Percentiles rank a stretch among this genome's conserved stretches.
These are phyloP conservation scores for Autographa pulchrina DNA, from an alignment of 2,888 invertebrate genomes.

Conservation along the genomic window DNA sequence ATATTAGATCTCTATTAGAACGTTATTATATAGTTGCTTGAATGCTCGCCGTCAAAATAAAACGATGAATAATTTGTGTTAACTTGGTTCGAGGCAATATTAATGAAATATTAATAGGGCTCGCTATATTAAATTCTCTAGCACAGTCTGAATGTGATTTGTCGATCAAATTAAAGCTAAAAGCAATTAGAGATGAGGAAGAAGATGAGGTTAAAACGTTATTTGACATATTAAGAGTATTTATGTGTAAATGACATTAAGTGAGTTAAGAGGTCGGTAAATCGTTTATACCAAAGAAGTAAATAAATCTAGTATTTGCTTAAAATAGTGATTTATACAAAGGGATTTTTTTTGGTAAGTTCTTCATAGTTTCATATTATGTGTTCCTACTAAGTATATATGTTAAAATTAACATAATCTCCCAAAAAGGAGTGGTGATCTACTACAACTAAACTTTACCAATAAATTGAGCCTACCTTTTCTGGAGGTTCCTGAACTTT, in stretches of 20 bases:
- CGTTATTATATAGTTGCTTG: slow-evolving; percentile 35
- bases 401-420: too few relatives aligned
- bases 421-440: too few relatives aligned
- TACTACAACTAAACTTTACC: too few relatives aligned
- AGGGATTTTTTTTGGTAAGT: too few relatives aligned
- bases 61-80: slow-evolving; percentile 44
- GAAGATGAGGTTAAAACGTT: slow-evolving; percentile 32
- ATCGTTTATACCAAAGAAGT: too few relatives aligned
- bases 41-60: slow-evolving; percentile 42
- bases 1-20: background rate
- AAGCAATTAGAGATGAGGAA: slow-evolving; percentile 32
- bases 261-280: background rate
- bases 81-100: slow-evolving; percentile 27
- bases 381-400: too few relatives aligned
- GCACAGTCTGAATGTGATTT: slow-evolving; percentile 44
- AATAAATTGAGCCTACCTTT: too few relatives aligned
- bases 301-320: too few relatives aligned
- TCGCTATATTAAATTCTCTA: slow-evolving; percentile 45
- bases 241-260: slow-evolving; percentile 10
- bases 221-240: slow-evolving; percentile 20
- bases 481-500: too few relatives aligned
- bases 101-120: slow-evolving; percentile 39
- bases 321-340: too few relatives aligned
- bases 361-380: too few relatives aligned
- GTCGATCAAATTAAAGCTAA: slow-evolving; percentile 34